A percentile compares a stretch with the other conserved stretches of the same genome.
Evolutionary conservation across 2,888 invertebrate genomes (phyloP).

Genomic region (Rhorus exstirpatorius): DNA sequence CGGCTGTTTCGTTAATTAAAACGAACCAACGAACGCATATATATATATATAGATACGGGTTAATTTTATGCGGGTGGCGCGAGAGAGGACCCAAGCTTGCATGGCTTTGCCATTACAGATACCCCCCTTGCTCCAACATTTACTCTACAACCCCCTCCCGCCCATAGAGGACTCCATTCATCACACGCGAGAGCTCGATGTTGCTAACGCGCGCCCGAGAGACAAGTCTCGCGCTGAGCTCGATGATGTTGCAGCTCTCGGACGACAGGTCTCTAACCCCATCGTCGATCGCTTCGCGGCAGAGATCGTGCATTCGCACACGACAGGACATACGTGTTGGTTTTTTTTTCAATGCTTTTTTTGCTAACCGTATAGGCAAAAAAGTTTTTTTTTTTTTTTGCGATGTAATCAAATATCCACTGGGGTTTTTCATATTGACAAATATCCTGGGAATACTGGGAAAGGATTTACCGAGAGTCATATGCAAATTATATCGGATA

Average conservation of each 20-base stretch:
- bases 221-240: conserved; percentile 45
- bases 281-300: conserved; percentile 1
- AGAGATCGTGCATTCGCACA: conserved; percentile 12
- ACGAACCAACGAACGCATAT: conserved; percentile 80
- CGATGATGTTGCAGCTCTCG: conserved; percentile 43
- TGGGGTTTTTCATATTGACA: no score
- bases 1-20: conserved; percentile 85
- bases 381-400: no score
- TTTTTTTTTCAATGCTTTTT: not conserved
- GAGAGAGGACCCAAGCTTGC: conserved; percentile 81
- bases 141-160: not conserved
- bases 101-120: conserved; percentile 84
- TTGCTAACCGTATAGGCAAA: not conserved
- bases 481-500: no score
- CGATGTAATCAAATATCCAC: no score
- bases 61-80: conserved; percentile 85
- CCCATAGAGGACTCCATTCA: conserved; percentile 76
- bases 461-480: no score
- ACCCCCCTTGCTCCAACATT: conserved; percentile 23
- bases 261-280: conserved; percentile 11
- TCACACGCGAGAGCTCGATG: conserved; percentile 71
- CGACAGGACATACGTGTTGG: not conserved
- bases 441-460: no score
- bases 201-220: conserved; percentile 71
- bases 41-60: conserved; percentile 79